Base-by-base conservation (phyloP, 2,888 invertebrate genomes). In the Eucriotettix oculatus region DNA sequence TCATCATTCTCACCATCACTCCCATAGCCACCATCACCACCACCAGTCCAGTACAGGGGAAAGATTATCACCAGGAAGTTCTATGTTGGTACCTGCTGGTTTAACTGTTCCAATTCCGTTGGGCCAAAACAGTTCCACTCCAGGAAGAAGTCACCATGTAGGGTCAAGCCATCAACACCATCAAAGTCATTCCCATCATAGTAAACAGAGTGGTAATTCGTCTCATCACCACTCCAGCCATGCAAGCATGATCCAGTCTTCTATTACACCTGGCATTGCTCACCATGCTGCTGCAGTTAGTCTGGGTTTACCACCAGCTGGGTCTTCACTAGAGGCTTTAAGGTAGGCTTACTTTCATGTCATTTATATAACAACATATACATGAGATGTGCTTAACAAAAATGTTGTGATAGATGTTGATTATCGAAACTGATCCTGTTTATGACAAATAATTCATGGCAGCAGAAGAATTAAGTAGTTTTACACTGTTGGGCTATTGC, bases 241-340 rank as follows among this genome's bases (percentile, higher is more conserved):
- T 54, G 61, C 65, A 7, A 61, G 61, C 17, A 58, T 64, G 57
- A 82, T 82, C 61, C 83, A 82, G 52, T 63, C 64, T 14, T 54
- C 61, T 9, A 52, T 62, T 66, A 82, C 82, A 2, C 82, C 82
- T 9, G 78, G 81, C 57, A 78, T 83, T 78, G 80, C 82, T 5
- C 80, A 81, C 69, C 81, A 82, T 52, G 56, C 12, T 48, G 48
- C 29, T 29, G n/a, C 63, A 57, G 56, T 66, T 63, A 58, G 61
- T 1, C 14, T 61, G 52, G 59, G 62, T 12, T 60, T 60, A 16
- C 65, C 65, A 1, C 55, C 65, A 7, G 56, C 79, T 3, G 78
- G 80, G 52, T 82, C 80, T 68, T 83, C 84, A 0, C 74, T 88
- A 68, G 87, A 88, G 68, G 87, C 85, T 57, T 72, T 88, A 62